phyloP scores from a whole-genome alignment of 2,888 invertebrate species.

The Seladonia tumulorum region DNA sequence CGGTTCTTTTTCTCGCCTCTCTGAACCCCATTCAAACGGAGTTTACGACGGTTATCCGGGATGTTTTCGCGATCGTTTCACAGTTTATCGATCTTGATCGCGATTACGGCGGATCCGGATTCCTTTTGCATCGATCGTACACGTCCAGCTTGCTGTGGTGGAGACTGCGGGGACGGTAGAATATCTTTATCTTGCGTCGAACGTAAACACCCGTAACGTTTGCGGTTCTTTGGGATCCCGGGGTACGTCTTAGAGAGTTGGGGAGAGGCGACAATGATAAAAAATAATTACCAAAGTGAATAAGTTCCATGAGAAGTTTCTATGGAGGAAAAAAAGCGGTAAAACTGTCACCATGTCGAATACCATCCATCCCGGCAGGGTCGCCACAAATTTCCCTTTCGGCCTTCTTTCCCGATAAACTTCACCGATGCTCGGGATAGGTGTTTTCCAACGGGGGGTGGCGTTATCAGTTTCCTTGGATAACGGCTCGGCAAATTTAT shows the following conservation, averaged over 20 bases:
- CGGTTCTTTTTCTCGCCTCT: not conserved
- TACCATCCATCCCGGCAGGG: not conserved
- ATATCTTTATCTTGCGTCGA: not conserved
- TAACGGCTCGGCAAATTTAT: not conserved
- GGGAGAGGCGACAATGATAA: not conserved
- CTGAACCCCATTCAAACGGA: not conserved
- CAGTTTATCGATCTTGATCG: not conserved
- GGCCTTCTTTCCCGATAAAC: slow-evolving; percentile 5
- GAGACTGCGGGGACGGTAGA: not conserved
- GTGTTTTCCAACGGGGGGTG: not conserved
- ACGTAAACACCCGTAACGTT: not conserved
- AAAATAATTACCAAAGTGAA: not conserved
- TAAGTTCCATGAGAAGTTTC: not conserved
- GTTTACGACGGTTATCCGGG: not conserved
- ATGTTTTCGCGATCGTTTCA: not conserved
- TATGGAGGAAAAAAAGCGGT: not conserved
- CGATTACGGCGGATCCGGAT: not conserved
- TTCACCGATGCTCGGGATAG: slow-evolving; percentile 2
- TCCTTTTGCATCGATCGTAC: not conserved
- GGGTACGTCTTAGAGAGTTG: not conserved
- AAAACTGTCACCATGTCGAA: not conserved
- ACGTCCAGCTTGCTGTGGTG: not conserved
- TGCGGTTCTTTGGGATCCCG: no score
- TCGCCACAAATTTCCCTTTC: not conserved
- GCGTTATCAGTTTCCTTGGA: slow-evolving; percentile 6